These are phyloP conservation scores for Myrmophylax atrothorax DNA, from an alignment of 2,113 vertebrate genomes.

Conservation along the genomic window DNA sequence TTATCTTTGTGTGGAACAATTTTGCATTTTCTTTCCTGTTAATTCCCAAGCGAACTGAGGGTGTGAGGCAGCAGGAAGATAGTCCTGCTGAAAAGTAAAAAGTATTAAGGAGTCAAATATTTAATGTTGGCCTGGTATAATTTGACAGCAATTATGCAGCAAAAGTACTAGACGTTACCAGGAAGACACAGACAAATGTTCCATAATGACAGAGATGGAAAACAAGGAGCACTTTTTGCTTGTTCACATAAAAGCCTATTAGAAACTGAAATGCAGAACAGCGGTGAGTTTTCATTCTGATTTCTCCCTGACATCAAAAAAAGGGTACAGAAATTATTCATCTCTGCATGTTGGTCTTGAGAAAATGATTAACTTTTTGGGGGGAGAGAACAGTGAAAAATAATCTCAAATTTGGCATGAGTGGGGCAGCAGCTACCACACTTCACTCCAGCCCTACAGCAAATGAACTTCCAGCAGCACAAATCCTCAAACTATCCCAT, in stretches of 20 bases:
- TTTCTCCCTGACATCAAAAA: background rate
- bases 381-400: background rate
- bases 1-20: constrained; percentile 79
- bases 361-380: background rate
- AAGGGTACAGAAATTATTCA: background rate
- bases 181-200: constrained; percentile 51
- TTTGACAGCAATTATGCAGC: constrained; percentile 64
- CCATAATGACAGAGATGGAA: constrained; percentile 1
- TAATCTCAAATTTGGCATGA: background rate
- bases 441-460: background rate
- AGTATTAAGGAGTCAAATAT: constrained; percentile 71
- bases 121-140: constrained; percentile 61
- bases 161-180: constrained; percentile 45
- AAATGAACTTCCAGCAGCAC: background rate
- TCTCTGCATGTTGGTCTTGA: background rate
- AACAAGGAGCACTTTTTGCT: constrained; percentile 27
- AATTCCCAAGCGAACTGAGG: constrained; percentile 54
- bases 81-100: constrained; percentile 31
- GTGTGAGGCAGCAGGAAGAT: constrained; percentile 34
- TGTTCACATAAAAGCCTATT: background rate
- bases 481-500: background rate
- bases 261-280: background rate
- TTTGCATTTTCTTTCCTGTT: constrained; percentile 73
- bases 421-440: background rate
- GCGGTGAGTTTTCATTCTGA: background rate